A percentile compares a stretch with the other conserved stretches of the same genome.
Conservation (phyloP, 2,797 vertebrate genomes). For the Heteromormyrus szaboi region DNA sequence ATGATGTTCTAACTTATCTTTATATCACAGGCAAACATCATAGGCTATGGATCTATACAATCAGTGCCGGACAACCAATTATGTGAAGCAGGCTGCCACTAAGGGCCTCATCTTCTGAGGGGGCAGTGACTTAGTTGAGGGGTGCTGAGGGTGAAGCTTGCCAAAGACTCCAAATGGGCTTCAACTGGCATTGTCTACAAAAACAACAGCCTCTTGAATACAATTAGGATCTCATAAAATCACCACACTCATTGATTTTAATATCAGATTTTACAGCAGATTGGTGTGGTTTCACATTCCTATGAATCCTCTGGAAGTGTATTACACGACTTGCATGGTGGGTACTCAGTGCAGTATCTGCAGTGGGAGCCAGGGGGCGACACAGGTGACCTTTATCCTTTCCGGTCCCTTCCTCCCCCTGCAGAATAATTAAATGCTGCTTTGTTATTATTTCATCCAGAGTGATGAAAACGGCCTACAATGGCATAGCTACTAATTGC, state of each 20-base stretch:
- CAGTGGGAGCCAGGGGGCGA: background rate
- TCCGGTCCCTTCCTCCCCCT: background rate
- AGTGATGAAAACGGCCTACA: background rate
- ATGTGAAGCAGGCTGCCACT: background rate
- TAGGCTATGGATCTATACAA: background rate
- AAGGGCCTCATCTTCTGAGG: background rate
- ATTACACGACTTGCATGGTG: background rate
- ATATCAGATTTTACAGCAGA: background rate
- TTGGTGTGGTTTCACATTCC: background rate
- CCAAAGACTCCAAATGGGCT: background rate
- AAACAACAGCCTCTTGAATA: background rate
- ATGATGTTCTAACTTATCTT: background rate
- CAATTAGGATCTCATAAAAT: background rate
- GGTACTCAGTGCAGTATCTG: background rate
- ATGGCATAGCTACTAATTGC: background rate
- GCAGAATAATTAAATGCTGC: background rate
- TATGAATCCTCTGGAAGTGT: background rate
- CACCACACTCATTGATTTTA: background rate
- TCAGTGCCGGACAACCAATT: background rate
- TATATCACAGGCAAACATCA: background rate
- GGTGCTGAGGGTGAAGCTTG: background rate
- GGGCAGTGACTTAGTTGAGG: background rate
- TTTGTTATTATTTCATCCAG: background rate
- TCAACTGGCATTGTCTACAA: background rate
- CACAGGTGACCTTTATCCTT: background rate